Base-by-base conservation (phyloP, 2,113 vertebrate species). In the Accipiter virgatus region DNA sequence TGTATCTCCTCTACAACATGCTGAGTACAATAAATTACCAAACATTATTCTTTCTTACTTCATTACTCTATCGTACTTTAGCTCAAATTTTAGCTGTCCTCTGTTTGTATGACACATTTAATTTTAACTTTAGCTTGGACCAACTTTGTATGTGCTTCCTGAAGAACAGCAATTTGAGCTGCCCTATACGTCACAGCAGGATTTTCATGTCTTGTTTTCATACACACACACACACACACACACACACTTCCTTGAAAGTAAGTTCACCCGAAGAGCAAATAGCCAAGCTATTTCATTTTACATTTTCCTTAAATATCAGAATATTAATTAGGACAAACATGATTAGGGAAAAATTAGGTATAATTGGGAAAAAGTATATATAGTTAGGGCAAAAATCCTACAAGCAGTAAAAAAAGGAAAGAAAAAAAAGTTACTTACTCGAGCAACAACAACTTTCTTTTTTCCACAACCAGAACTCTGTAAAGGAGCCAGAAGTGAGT, bases 401-500 rank as follows among this genome's bases (percentile, higher is more conserved):
- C 18, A 62, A 59, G 13, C 5, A 77, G 42, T 31, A 6, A 47
- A 74, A 94, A 81, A 59, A 8, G 11, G 12, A n/a, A 61, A 43
- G 13, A 8, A 62, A 56, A 66, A 38, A 8, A 25, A 4, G 19
- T 20, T 74, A 93, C 97, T 97, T 96, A 97, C 97, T 53, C 96
- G 59, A 40, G 81, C 79, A 91, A 96, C 79, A 78, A 82, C 26
- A 79, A 92, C 65, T 71, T 95, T 97, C 93, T 68, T 97, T 12
- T 93, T 95, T 81, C 36, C 36, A 80, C 97, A 97, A 22, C 91
- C 91, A 73, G 97, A 96, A 62, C 82, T 73, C 97, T 97, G 85
- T 68, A 83, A 88, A 86, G n/a, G 34, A 91, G 29, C 7, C 65
- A 92, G 42, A 94, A 59, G 22, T 9, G 27, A 40, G 11, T 86